phyloP scores from a whole-genome alignment of 2,113 vertebrate species.

The Paramormyrops kingsleyae region DNA sequence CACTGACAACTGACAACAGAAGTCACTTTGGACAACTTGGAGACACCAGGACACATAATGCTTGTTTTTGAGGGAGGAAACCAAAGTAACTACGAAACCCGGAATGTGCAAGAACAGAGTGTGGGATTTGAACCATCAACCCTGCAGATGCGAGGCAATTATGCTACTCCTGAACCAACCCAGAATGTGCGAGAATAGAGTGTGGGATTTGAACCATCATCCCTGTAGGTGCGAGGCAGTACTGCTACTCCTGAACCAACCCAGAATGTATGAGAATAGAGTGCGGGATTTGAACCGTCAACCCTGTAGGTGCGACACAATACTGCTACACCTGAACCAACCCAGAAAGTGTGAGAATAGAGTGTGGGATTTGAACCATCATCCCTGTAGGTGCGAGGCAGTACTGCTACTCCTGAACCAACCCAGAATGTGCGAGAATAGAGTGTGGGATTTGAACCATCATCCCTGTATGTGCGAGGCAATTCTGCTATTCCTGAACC shows the following conservation, averaged over 20 bases:
- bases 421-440: background rate
- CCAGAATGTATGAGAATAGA: background rate
- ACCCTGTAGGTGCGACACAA: background rate
- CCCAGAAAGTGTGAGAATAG: background rate
- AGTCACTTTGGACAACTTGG: background rate
- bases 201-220: background rate
- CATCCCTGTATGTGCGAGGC: background rate
- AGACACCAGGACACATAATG: background rate
- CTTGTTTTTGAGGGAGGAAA: background rate
- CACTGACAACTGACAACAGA: background rate
- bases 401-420: background rate
- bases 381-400: too few relatives aligned
- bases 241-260: background rate
- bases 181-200: background rate
- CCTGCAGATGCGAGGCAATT: background rate
- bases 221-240: background rate
- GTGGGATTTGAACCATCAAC: background rate
- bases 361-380: too few relatives aligned
- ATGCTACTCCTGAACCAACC: background rate
- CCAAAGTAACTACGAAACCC: background rate
- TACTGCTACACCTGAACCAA: background rate
- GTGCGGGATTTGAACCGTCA: background rate
- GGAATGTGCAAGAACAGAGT: background rate
- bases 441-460: background rate
- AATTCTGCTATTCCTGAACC: background rate